phyloP scores from a whole-genome alignment of 2,888 invertebrate species.

The Temnothorax unifasciatus region DNA sequence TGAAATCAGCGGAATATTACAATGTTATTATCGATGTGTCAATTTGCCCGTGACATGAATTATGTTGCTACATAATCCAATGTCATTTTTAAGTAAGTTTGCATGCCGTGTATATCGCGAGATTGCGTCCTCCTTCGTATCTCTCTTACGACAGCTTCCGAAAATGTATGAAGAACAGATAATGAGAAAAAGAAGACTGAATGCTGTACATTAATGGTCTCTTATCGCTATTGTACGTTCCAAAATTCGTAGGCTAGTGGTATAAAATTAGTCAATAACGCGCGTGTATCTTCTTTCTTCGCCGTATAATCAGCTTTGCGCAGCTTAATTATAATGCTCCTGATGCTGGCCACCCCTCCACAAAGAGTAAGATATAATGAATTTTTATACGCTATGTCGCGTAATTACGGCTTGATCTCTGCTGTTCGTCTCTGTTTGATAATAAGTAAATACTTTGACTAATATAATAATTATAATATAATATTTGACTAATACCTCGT shows the following conservation, averaged over 20 bases:
- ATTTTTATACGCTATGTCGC: conserved; percentile 39
- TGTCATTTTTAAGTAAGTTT: conserved; percentile 23
- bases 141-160: conserved; percentile 26
- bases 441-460: background rate
- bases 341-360: conserved; percentile 13
- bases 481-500: background rate
- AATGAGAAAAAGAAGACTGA: conserved; percentile 72
- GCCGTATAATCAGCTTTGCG: conserved; percentile 63
- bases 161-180: conserved; percentile 64
- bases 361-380: conserved; percentile 57
- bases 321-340: conserved; percentile 70
- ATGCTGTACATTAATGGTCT: conserved; percentile 74
- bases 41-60: background rate
- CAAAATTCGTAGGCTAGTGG: conserved; percentile 42
- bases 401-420: conserved; percentile 21
- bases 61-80: background rate
- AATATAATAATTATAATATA: background rate
- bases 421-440: background rate
- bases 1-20: conserved; percentile 6
- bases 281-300: conserved; percentile 59
- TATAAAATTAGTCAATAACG: conserved; percentile 71
- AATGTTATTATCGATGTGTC: background rate
- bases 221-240: conserved; percentile 68
- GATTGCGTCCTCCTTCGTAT: background rate
- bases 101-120: background rate